Conservation (phyloP, 1,140 invertebrate genomes). For the Aphelenchoides avenae region DNA sequence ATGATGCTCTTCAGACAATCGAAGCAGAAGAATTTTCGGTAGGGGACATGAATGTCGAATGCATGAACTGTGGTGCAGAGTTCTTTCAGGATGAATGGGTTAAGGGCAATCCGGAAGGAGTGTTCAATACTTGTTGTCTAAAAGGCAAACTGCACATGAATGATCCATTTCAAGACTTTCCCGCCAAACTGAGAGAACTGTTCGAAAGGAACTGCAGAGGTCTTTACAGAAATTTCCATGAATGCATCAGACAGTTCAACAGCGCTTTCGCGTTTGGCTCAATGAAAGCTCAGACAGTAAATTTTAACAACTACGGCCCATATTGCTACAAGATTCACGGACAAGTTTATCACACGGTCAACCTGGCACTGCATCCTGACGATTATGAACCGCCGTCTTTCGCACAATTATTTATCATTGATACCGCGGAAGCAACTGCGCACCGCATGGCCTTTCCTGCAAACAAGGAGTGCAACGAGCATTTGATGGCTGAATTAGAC, state of each 20-base stretch:
- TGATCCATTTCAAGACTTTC: too few species aligned
- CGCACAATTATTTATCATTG: slow-evolving; percentile 26
- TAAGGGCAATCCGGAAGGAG: too few species aligned
- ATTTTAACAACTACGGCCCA: slow-evolving; percentile 7
- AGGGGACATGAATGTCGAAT: too few species aligned
- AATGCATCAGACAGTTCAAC: slow-evolving; percentile 18
- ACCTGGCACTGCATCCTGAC: slow-evolving; percentile 15
- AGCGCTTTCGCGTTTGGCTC: slow-evolving; percentile 24
- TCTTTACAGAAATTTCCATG: too few species aligned
- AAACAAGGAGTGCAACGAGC: slow-evolving; percentile 4
- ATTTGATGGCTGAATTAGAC: slow-evolving; percentile 25
- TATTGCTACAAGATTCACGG: slow-evolving; percentile 30
- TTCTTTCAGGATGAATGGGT: too few species aligned
- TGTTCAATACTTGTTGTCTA: too few species aligned
- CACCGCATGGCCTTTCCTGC: slow-evolving; percentile 4
- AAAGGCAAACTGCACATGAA: too few species aligned
- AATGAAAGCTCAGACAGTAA: slow-evolving; percentile 14
- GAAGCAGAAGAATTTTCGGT: too few species aligned
- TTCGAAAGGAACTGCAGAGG: too few species aligned
- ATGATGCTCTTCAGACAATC: too few species aligned
- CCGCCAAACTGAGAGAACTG: too few species aligned
- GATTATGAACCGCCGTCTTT: slow-evolving; percentile 27
- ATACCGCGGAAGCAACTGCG: not conserved
- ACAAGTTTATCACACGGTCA: slow-evolving; percentile 30
- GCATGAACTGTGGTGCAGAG: too few species aligned